Evolutionary conservation across 2,797 vertebrate genomes (phyloP).

Genomic region (Tangara arthus): DNA sequence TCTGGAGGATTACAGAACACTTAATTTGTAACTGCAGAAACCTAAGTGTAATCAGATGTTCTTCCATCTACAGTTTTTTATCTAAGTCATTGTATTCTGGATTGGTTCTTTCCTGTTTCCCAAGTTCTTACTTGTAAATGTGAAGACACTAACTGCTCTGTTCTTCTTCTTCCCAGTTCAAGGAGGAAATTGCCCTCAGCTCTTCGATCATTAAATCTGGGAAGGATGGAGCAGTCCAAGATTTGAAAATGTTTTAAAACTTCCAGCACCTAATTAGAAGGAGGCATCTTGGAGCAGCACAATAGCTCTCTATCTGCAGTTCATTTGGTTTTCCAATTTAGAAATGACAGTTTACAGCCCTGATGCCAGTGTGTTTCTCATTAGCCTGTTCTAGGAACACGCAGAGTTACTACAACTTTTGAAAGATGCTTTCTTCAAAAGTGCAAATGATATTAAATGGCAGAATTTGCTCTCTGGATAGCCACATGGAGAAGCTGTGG

Average conservation of each 20-base stretch:
- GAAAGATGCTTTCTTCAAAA: conserved; percentile 17
- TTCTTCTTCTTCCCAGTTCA: not conserved
- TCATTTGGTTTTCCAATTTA: conserved; percentile 33
- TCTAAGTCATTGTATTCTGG: not conserved
- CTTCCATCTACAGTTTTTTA: not conserved
- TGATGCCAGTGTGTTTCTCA: not conserved
- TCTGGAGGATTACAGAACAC: not conserved
- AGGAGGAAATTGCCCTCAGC: not conserved
- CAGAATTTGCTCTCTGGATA: not conserved
- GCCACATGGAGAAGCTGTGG: not conserved
- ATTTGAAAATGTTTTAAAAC: not conserved
- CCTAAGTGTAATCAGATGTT: not conserved
- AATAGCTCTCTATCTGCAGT: not conserved
- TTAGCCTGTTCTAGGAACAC: not conserved
- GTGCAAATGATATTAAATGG: not conserved
- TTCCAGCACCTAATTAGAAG: not conserved
- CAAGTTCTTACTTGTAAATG: not conserved
- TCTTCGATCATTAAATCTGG: not conserved
- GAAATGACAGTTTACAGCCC: conserved; percentile 39
- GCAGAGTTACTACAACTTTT: not conserved
- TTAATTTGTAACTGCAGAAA: not conserved
- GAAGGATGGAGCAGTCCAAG: not conserved
- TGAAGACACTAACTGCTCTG: not conserved
- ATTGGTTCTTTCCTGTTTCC: not conserved
- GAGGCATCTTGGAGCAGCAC: not conserved